Evolutionary conservation across 2,888 invertebrate genomes (phyloP).

Genomic region (Merodon equestris): DNA sequence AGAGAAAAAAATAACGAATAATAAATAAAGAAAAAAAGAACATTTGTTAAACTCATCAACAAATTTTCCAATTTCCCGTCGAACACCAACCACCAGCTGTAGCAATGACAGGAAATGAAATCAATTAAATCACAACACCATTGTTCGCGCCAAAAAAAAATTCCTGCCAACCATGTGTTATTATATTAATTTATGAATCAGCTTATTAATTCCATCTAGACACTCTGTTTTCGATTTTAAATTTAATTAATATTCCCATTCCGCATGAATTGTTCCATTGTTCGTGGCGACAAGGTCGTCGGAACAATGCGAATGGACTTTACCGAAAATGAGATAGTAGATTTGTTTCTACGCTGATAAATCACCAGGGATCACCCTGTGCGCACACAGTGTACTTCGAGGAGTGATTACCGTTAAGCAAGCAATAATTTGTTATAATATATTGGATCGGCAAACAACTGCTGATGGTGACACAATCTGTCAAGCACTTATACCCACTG

Average conservation of each 20-base stretch:
- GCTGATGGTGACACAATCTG: conserved; percentile 44
- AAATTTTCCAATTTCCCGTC: conserved; percentile 8
- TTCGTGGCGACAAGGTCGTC: not conserved
- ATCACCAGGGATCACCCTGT: not conserved
- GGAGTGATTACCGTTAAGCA: conserved; percentile 41
- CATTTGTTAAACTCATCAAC: conserved; percentile 10
- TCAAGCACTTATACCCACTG: too few species aligned
- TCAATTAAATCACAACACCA: conserved; percentile 38
- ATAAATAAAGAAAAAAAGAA: conserved; percentile 16
- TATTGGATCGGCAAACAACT: conserved; percentile 30
- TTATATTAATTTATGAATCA: conserved; percentile 53
- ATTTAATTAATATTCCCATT: conserved; percentile 59
- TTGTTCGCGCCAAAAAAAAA: conserved; percentile 38
- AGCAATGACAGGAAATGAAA: conserved; percentile 3
- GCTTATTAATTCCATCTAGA: conserved; percentile 53
- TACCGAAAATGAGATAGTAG: too few species aligned
- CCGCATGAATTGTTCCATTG: conserved; percentile 46
- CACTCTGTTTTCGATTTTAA: conserved; percentile 27
- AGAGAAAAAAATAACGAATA: too few species aligned
- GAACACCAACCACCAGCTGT: not conserved
- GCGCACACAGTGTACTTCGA: conserved; percentile 10
- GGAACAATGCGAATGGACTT: too few species aligned
- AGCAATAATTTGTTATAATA: conserved; percentile 40
- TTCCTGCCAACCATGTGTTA: conserved; percentile 23
- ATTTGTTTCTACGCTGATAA: too few species aligned